Percentiles rank a stretch among this genome's conserved stretches.
phyloP scores from a whole-genome alignment of 2,113 vertebrate species.

The Nycticorax nycticorax region DNA sequence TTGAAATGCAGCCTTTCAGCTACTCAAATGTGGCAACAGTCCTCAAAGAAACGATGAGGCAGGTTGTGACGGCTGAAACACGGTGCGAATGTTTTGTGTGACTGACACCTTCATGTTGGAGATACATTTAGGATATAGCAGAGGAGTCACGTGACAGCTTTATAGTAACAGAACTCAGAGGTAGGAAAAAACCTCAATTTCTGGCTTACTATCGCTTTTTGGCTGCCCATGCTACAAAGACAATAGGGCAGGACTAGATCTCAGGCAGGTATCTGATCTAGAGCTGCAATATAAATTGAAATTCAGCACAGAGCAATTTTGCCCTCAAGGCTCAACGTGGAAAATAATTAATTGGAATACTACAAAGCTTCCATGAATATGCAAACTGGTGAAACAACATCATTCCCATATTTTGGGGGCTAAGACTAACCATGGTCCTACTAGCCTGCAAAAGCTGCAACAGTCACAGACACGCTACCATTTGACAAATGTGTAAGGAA shows the following conservation, averaged over 20 bases:
- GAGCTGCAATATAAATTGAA: neutral
- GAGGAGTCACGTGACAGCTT: neutral
- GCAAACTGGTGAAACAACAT: neutral
- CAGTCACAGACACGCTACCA: neutral
- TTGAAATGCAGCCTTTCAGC: neutral
- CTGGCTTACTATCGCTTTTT: neutral
- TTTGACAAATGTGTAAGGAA: neutral
- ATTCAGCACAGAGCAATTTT: neutral
- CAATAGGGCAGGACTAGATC: neutral
- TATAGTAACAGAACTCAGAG: neutral
- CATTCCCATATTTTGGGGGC: neutral
- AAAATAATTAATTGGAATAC: neutral
- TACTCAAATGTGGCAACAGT: too few relatives aligned
- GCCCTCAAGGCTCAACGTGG: neutral
- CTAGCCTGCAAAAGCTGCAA: neutral
- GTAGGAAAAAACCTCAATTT: neutral
- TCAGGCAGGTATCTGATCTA: neutral
- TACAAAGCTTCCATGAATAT: neutral
- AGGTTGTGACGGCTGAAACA: neutral
- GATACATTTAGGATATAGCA: neutral
- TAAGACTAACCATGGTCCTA: neutral
- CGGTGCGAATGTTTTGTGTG: neutral
- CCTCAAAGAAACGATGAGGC: rapidly evolving
- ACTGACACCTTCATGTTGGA: neutral
- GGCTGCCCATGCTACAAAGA: neutral